A percentile compares a stretch with the other conserved stretches of the same genome.
Conservation (phyloP, 2,797 vertebrate species). For the Lutjanus argentimaculatus region DNA sequence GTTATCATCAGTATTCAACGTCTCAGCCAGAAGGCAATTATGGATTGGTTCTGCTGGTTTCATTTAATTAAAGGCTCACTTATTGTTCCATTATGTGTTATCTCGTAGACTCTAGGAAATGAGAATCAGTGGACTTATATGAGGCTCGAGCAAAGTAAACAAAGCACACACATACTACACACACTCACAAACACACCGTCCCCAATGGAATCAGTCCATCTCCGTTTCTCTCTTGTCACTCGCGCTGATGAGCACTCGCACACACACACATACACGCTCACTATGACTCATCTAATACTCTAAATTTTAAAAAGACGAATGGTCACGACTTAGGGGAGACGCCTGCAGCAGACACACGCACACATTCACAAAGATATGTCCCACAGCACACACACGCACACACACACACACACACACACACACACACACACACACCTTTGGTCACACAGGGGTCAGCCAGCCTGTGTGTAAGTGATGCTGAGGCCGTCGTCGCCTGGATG, state of each 20-base stretch:
- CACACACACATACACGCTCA: not conserved
- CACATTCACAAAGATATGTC: not conserved
- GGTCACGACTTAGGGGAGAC: constrained; percentile 10
- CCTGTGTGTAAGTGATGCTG: not conserved
- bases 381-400: not conserved
- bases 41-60: constrained; percentile 14
- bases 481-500: not conserved
- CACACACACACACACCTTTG: not conserved
- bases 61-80: constrained; percentile 43
- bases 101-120: constrained; percentile 29
- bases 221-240: constrained; percentile 7
- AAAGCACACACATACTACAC: constrained; percentile 16
- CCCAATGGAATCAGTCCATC: not conserved
- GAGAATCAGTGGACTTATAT: constrained; percentile 25
- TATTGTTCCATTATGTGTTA: constrained; percentile 41
- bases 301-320: not conserved
- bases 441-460: constrained; percentile 16
- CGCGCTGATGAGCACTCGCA: not conserved
- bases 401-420: constrained; percentile 11
- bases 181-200: not conserved
- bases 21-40: constrained; percentile 20
- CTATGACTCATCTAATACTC: not conserved
- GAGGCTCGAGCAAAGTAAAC: constrained; percentile 17
- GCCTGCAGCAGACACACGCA: not conserved
- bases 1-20: not conserved